Base-by-base conservation (phyloP, 2,888 invertebrate species). In the Heliconius aoede region DNA sequence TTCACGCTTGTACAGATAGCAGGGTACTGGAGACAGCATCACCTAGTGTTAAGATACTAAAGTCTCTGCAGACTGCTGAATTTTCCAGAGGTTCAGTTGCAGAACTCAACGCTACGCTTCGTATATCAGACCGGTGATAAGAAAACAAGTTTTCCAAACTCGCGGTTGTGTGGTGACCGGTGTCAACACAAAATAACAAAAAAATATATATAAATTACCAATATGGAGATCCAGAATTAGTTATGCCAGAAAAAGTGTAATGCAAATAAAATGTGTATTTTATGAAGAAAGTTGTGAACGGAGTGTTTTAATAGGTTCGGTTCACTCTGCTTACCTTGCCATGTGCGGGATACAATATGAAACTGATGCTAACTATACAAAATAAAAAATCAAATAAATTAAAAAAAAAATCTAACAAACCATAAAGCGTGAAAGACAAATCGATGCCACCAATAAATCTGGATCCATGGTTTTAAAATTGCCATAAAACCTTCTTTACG, bases 401-500 rank as follows among this genome's bases (percentile, higher is more conserved):
- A n/a, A 21, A 11, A 55, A 11, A 55, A 55, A 55, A 8, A 26
- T 13, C 18, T 60, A 13, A 24, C 4, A 24, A 4, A 30, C 30
- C n/a, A 32, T 13, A 32, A 64, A 64, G 0, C 32, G 8, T 40
- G 4, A 68, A 13, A 67, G 4, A 46, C 26, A 68, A 46, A 30
- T 13, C 5, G 1, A 40, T 7, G 11, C n/a, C 15, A 32, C 30
- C 36, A 60, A n/a, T 55, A 55, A n/a, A 55, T 24, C 5, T 36
- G 18, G 24, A 11, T 36, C n/a, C 32, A 58, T 30, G 18, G 71
- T 32, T 58, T 72, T 72, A 36, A 60, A 58, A 72, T 26, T 7
- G 13, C 24, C 58, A 36, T 72, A 60, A 71, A 72, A 26, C 36
- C 36, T 36, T 26, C 21, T 72, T 72, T 60, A 72, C 36, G 30